These are phyloP conservation scores for Acrocephalus kingi DNA, from an alignment of 2,113 vertebrate genomes.

Conservation along the genomic window DNA sequence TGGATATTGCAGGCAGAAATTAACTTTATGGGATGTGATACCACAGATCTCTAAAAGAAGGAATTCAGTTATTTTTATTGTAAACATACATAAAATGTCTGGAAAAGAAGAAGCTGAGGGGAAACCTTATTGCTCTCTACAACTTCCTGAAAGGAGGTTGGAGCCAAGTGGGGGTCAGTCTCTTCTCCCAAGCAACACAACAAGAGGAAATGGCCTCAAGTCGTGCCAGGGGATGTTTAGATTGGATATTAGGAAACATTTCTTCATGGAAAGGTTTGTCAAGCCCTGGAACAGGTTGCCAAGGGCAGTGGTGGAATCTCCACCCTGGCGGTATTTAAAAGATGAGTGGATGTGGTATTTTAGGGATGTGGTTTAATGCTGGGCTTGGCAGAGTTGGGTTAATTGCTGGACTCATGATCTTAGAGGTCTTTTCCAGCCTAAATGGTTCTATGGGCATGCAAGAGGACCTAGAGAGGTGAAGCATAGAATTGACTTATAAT, in stretches of 20 bases:
- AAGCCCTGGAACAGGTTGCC: background rate
- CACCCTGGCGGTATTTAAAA: background rate
- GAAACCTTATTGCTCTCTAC: background rate
- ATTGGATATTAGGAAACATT: background rate
- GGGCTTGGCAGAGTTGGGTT: background rate
- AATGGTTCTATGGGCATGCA: background rate
- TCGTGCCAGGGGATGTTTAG: background rate
- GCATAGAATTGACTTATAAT: background rate
- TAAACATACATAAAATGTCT: background rate
- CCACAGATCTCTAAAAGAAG: background rate
- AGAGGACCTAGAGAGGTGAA: background rate
- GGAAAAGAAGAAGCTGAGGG: background rate
- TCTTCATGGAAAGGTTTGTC: background rate
- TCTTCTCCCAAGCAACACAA: background rate
- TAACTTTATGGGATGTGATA: background rate
- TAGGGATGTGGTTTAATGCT: accelerated
- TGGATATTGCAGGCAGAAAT: background rate
- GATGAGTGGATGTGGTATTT: background rate
- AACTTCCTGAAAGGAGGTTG: background rate
- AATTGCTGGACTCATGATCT: background rate
- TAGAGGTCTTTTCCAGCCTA: background rate
- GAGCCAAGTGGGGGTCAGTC: background rate
- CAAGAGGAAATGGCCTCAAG: background rate
- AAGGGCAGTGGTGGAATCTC: background rate
- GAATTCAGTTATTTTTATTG: background rate